phyloP scores from a whole-genome alignment of 2,113 vertebrate species.

The Ptyas mucosa region DNA sequence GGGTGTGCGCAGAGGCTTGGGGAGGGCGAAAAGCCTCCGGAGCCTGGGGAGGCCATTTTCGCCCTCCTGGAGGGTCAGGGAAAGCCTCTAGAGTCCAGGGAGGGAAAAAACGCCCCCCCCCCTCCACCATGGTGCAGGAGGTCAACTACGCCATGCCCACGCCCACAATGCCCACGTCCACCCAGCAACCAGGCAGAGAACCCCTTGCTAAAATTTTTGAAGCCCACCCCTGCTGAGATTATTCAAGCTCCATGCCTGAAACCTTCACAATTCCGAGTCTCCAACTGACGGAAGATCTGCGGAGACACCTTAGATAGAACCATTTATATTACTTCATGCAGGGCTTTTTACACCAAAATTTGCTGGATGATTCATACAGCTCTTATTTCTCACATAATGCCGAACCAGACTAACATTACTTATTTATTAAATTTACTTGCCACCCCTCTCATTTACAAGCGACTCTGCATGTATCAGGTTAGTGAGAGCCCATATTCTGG shows the following conservation, averaged over 20 bases:
- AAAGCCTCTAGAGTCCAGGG: too few species aligned
- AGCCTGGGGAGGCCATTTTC: too few species aligned
- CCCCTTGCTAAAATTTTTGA: too few species aligned
- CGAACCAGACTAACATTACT: neutral
- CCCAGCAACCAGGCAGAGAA: too few species aligned
- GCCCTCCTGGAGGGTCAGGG: too few species aligned
- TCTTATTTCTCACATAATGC: neutral
- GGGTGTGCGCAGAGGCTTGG: too few species aligned
- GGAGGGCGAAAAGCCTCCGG: too few species aligned
- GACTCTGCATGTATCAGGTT: neutral
- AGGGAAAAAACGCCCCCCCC: too few species aligned
- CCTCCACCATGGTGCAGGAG: too few species aligned
- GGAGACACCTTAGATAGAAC: neutral
- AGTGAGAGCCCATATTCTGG: neutral
- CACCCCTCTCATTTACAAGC: neutral
- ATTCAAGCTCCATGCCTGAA: neutral
- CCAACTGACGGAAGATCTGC: neutral
- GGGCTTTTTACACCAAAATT: neutral
- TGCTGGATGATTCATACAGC: neutral
- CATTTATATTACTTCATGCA: neutral
- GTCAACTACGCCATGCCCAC: too few species aligned
- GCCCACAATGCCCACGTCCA: too few species aligned
- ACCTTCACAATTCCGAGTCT: neutral
- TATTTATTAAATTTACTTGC: neutral
- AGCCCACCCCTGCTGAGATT: too few species aligned